Base-by-base conservation (phyloP, 2,113 vertebrate genomes). In the Synchiropus splendidus region DNA sequence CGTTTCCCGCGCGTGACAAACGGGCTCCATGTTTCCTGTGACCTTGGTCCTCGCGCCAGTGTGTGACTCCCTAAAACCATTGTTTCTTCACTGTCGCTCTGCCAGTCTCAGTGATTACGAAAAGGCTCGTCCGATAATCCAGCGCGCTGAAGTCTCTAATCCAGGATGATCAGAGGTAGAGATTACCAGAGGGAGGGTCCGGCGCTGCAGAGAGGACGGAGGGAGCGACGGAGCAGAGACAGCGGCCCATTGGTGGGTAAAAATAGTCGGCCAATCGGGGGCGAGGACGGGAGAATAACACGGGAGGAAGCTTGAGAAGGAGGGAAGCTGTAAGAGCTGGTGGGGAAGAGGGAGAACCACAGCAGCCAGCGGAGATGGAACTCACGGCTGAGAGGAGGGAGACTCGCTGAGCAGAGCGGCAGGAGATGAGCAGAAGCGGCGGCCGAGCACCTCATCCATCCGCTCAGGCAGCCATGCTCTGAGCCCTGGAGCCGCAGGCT, bases 241-340 rank as follows among this genome's bases (percentile, higher is more conserved):
- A 33, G 16, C 63, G 15, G 42, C 51, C 12, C 77, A 85, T 85
- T 83, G 81, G 82, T 77, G 65, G 37, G 58, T 80, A 78, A 41
- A 86, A 85, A 87, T 86, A 87, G 77, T 75, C 36, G 36, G 45
- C 83, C 85, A 87, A 85, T 87, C 80, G 53, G 31, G 53, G 46
- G 36, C 14, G 16, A 72, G 74, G 58, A 44, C 60, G 56, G 43
- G 39, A 62, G 69, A 68, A 84, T 62, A 83, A 74, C 73, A 70
- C 66, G 44, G 50, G 51, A 45, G 55, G 43, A 51, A 43, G 41
- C 17, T n/a, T 11, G 11, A 14, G 41, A 14, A 15, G 53, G 63
- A 58, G 77, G 54, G 42, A 58, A 72, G 56, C 62, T 58, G 74
- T n/a, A n/a, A 81, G 79, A 70, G 72, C 75, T 72, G 58, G 58